Conservation (phyloP, 2,888 invertebrate genomes). For the Thysanoteuthis rhombus region DNA sequence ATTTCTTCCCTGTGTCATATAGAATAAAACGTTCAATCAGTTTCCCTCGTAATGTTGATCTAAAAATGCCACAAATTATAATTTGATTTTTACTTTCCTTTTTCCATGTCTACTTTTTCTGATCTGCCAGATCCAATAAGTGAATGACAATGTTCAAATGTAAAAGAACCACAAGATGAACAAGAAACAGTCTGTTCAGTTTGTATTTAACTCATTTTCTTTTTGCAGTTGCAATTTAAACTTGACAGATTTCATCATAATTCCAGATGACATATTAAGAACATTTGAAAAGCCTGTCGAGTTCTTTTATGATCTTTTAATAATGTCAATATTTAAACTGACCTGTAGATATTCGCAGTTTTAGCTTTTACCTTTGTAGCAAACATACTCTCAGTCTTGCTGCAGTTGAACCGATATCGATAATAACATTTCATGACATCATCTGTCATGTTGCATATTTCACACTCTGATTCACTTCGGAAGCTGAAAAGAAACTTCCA, state of each 20-base stretch:
- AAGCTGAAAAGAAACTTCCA: not conserved
- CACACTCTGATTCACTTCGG: not conserved
- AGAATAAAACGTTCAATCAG: not conserved
- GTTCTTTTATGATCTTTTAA: not conserved
- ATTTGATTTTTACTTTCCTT: not conserved
- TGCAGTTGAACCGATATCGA: not conserved
- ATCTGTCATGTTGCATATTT: not conserved
- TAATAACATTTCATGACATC: conserved; percentile 12
- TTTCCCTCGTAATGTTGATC: not conserved
- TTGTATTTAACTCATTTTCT: not conserved
- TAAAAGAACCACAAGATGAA: not conserved
- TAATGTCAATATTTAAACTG: not conserved
- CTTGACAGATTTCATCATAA: not conserved
- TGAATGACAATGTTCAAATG: not conserved
- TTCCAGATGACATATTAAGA: not conserved
- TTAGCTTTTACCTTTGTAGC: not conserved
- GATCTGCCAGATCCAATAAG: not conserved
- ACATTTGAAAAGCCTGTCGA: not conserved
- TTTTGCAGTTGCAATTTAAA: not conserved
- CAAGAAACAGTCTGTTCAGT: not conserved
- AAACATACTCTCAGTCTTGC: not conserved
- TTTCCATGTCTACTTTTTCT: not conserved
- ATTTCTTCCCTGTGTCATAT: not conserved
- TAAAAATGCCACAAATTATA: not conserved
- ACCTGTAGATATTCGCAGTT: not conserved